A percentile compares a stretch with the other conserved stretches of the same genome.
phyloP scores from a whole-genome alignment of 92 coral and sea anemone species.

The Chrysogorgia sp. region DNA sequence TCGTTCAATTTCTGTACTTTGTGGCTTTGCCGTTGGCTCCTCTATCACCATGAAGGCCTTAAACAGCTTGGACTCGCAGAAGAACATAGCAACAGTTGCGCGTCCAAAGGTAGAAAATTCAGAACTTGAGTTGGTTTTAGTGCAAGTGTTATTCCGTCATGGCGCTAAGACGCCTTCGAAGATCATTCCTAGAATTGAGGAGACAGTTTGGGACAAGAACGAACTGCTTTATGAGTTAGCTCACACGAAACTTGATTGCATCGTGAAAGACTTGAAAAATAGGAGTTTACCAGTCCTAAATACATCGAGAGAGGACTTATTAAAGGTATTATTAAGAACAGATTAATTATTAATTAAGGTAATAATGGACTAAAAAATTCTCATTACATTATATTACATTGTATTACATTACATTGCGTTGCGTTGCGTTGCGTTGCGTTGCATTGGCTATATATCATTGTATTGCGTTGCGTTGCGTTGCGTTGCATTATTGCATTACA shows the following conservation, averaged over 20 bases:
- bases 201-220: constrained; percentile 68
- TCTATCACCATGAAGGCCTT: background rate
- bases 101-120: background rate
- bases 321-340: background rate
- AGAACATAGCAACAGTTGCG: background rate
- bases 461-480: too few species aligned
- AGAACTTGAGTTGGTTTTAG: constrained; percentile 66
- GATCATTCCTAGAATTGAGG: constrained; percentile 61
- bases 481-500: too few species aligned
- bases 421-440: too few species aligned
- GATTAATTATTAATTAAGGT: too few species aligned
- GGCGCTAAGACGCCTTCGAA: constrained; percentile 92
- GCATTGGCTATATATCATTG: too few species aligned
- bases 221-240: constrained; percentile 71
- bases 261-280: constrained; percentile 65
- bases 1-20: background rate
- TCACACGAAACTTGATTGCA: constrained; percentile 65
- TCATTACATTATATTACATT: background rate
- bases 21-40: constrained; percentile 27
- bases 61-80: background rate
- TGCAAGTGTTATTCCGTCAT: constrained; percentile 92
- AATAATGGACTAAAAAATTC: too few species aligned
- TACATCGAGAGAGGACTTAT: background rate
- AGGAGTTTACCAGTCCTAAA: constrained; percentile 34
- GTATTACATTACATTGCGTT: background rate